phyloP scores from a whole-genome alignment of 2,797 vertebrate genomes.

The Tenualosa ilisha region DNA sequence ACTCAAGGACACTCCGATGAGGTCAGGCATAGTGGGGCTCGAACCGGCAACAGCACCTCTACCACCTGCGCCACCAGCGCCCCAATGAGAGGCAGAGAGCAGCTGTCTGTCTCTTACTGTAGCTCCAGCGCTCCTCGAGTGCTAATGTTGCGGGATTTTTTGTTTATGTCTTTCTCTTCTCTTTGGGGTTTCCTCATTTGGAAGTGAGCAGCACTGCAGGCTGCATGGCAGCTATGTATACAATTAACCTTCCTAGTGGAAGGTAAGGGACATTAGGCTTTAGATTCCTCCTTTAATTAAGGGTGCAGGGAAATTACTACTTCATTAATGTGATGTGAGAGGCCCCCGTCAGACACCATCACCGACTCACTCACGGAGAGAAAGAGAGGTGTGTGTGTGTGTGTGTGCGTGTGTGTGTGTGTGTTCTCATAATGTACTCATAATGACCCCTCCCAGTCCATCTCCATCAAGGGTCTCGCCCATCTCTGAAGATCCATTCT shows the following conservation, averaged over 20 bases:
- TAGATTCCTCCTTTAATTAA: constrained; percentile 66
- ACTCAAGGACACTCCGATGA: no score
- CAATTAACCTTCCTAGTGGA: constrained; percentile 69
- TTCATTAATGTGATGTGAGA: constrained; percentile 1
- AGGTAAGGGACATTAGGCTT: constrained; percentile 65
- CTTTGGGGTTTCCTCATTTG: background rate
- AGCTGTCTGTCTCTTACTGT: no score
- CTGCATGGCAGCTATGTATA: background rate
- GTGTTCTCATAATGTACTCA: background rate
- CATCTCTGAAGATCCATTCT: background rate
- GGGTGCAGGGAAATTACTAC: constrained; percentile 54
- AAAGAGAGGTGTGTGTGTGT: background rate
- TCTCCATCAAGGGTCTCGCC: background rate
- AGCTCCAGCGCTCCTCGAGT: background rate
- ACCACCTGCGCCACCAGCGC: no score
- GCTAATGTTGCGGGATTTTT: background rate
- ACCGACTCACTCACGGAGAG: background rate
- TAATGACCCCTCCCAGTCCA: background rate
- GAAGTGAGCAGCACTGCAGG: background rate
- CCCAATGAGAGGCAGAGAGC: no score
- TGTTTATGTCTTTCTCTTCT: background rate
- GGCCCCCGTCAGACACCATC: constrained; percentile 18
- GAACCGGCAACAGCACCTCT: no score
- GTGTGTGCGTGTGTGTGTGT: background rate
- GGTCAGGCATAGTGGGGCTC: no score